Base-by-base conservation (phyloP, 2,797 vertebrate genomes). In the Catostomus latipinnis region DNA sequence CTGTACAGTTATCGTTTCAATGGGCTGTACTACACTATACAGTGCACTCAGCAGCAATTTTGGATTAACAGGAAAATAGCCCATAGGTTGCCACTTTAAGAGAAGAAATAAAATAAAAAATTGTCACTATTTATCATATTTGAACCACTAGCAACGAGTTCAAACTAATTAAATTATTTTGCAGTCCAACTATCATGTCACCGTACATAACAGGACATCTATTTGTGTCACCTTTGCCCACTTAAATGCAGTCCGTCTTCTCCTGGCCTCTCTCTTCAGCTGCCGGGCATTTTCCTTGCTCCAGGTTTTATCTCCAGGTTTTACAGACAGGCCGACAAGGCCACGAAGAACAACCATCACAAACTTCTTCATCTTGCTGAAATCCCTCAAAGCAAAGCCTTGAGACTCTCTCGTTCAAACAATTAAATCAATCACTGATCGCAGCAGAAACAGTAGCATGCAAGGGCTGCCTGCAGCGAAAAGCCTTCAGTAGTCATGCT, bases 341-440 rank as follows among this genome's bases (percentile, higher is more conserved):
- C 94, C 93, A 77, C 91, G 92, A 82, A 96, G 88, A 89, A 96
- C 92, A 90, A 94, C 90, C 84, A 93, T 94, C 90, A 95, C 93
- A 91, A 95, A 94, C 90, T 93, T 95, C 94, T 93, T 96, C 95
- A 96, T 96, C 48, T 56, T 1, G 74, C 66, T 63, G 65, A 46
- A 74, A 56, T 68, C 16, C n/a, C 12, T 57, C 6, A 69, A 16
- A 72, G 67, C 49, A 18, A 56, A 49, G 46, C 58, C 56, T 65
- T 67, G 10, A 66, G 80, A 62, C 57, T 1, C 70, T 71, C 73
- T 63, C 5, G 1, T 57, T 43, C 7, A 48, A 76, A 71, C 56
- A 18, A 54, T 14, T 52, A 34, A 83, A 78, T 3, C 79, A 81
- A 84, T 81, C 79, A 86, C 85, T 83, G 86, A 16, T 77, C 80